A percentile compares a stretch with the other conserved stretches of the same genome.
Evolutionary conservation across 2,113 vertebrate species (phyloP).

Genomic region (Anguilla rostrata): DNA sequence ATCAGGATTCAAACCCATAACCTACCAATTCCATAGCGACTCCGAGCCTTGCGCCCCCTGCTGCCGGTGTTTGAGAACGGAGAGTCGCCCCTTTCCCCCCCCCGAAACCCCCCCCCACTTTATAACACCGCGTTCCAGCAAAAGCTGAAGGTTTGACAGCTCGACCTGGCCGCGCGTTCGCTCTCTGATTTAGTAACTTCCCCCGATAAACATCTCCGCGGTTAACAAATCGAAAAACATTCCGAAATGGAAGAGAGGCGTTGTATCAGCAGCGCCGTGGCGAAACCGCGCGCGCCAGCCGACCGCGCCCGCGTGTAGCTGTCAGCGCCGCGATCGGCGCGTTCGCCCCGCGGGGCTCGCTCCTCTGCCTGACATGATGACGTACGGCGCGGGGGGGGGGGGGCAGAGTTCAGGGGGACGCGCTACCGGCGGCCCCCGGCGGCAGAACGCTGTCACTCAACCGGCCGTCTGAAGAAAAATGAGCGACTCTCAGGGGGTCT

Average conservation of each 20-base stretch:
- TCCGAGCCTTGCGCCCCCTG: no score
- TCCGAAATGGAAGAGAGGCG: no score
- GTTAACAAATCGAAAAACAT: no score
- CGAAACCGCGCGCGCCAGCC: constrained; percentile 6
- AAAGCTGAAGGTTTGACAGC: no score
- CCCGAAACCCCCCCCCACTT: neutral
- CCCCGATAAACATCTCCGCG: no score
- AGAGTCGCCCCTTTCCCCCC: no score
- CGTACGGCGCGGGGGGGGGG: constrained; percentile 39
- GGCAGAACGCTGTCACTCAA: constrained; percentile 34
- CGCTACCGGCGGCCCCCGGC: constrained; percentile 33
- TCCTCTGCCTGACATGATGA: constrained; percentile 40
- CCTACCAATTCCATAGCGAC: no score
- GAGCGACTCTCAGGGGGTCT: constrained; percentile 29
- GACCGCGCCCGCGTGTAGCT: constrained; percentile 3
- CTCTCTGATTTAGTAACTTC: neutral
- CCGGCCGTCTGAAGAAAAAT: constrained; percentile 21
- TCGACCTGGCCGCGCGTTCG: neutral
- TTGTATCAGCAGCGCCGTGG: neutral
- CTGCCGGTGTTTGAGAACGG: no score
- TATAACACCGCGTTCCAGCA: neutral
- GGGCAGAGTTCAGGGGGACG: constrained; percentile 38
- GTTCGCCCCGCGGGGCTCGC: constrained; percentile 44
- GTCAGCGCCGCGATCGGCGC: constrained; percentile 37
- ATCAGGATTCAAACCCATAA: no score